Evolutionary conservation across 1,140 invertebrate genomes (phyloP), one percentile per base, ranked within the genome.

Genomic region (Argopecten irradians): DNA sequence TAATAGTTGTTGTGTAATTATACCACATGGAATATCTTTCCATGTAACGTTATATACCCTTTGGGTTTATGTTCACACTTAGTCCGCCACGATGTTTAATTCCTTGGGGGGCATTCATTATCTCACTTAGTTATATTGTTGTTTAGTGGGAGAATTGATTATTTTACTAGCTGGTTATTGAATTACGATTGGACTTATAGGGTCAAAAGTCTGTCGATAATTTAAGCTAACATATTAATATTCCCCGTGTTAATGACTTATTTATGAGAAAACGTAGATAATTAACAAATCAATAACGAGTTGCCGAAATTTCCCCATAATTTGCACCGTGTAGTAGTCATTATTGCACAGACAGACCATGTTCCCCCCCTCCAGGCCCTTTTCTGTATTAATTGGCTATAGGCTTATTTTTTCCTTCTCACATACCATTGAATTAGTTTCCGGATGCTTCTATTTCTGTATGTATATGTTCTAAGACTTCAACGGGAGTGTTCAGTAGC

Each of bases 371-470:
- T 71, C 55, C 28, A 71, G 55, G 55, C 55, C 22, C 16, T 71
- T 71, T 71, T 71, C n/a, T 28, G 55, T 71, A 71, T 71, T 28
- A 71, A 71, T 71, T 71, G 55, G 55, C 14, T 16, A 71, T 71
- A 71, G 55, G 55, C 55, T 71, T 71, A 71, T 71, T 71, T 71
- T 71, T 71, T 71, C 55, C 22, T 71, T 71, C 55, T 71, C 55
- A 71, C 55, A 71, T 71, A 28, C 55, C 55, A 71, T 71, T 71
- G 28, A 71, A 71, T 71, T 71, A 71, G 55, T 71, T 71, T 71
- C 28, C 55, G n/a, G 55, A n/a, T n/a, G 55, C 1, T 71, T 71
- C 55, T 71, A 71, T 71, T 71, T 71, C 55, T 28, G 55, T 71
- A 71, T 28, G 8, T 71, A 16, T 71, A 71, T 71, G 55, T 71